A percentile compares a stretch with the other conserved stretches of the same genome.
phyloP scores from a whole-genome alignment of 2,797 vertebrate species.

The Hemibagrus guttatus region DNA sequence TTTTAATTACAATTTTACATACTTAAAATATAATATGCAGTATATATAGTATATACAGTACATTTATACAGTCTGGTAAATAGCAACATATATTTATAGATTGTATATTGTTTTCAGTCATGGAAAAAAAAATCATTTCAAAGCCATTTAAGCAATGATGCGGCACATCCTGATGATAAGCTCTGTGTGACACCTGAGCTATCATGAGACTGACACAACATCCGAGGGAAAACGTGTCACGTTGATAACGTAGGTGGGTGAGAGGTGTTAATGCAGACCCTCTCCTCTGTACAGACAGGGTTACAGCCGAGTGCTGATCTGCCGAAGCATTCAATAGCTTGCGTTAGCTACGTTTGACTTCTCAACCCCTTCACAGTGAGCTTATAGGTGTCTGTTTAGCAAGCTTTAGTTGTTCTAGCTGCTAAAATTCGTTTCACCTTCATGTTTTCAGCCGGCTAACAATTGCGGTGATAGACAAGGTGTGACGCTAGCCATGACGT shows the following conservation, averaged over 20 bases:
- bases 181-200: background rate
- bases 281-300: background rate
- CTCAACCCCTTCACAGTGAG: background rate
- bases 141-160: background rate
- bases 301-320: background rate
- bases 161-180: background rate
- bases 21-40: background rate
- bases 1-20: background rate
- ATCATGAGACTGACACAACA: conserved; percentile 20
- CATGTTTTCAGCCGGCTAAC: background rate
- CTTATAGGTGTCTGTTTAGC: background rate
- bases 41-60: background rate
- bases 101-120: background rate
- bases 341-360: conserved; percentile 2
- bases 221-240: conserved; percentile 7
- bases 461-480: background rate
- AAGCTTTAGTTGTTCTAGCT: too few relatives aligned
- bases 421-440: too few relatives aligned
- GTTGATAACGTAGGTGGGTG: background rate
- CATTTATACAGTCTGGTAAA: background rate
- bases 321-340: background rate
- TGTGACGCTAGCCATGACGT: background rate
- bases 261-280: background rate
- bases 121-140: background rate
- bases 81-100: background rate